These are phyloP conservation scores for Silurus lanzhouensis DNA, from an alignment of 2,797 vertebrate genomes.

Conservation along the genomic window DNA sequence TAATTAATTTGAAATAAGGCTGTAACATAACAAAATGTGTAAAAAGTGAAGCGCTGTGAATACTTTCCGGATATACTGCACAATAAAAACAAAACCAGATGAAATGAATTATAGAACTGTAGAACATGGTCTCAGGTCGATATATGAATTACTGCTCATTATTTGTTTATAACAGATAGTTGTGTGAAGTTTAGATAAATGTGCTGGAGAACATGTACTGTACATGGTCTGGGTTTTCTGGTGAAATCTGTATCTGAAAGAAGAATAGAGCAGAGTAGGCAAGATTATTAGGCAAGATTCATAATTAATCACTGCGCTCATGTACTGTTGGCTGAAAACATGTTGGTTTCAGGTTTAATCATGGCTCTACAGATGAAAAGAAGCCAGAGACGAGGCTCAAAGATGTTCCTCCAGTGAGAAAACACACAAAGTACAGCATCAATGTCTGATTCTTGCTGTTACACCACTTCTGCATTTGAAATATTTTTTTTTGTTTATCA, in stretches of 20 bases:
- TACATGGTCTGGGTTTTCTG: not conserved
- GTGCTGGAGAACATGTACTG: not conserved
- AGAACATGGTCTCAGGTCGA: not conserved
- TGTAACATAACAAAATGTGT: too few species aligned
- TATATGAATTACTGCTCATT: not conserved
- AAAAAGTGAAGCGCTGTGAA: too few species aligned
- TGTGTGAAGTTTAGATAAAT: not conserved
- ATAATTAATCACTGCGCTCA: slow-evolving; percentile 18
- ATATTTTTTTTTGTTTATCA: too few species aligned
- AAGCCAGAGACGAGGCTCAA: not conserved
- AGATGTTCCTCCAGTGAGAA: slow-evolving; percentile 15
- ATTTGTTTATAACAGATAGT: not conserved
- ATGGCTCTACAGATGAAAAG: slow-evolving; percentile 14
- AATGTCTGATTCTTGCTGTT: not conserved
- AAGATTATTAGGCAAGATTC: not conserved
- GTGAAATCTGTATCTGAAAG: slow-evolving; percentile 9
- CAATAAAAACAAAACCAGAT: not conserved
- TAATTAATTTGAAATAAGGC: too few species aligned
- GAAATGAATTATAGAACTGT: not conserved
- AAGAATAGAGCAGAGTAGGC: not conserved
- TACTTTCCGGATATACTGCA: too few species aligned
- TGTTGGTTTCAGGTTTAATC: slow-evolving; percentile 35
- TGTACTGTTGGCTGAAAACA: slow-evolving; percentile 16
- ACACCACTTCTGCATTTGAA: not conserved
- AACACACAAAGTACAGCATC: slow-evolving; percentile 9